These are phyloP conservation scores for Eulemur albifrons DNA, from an alignment of 2,797 vertebrate species.

Conservation along the genomic window DNA sequence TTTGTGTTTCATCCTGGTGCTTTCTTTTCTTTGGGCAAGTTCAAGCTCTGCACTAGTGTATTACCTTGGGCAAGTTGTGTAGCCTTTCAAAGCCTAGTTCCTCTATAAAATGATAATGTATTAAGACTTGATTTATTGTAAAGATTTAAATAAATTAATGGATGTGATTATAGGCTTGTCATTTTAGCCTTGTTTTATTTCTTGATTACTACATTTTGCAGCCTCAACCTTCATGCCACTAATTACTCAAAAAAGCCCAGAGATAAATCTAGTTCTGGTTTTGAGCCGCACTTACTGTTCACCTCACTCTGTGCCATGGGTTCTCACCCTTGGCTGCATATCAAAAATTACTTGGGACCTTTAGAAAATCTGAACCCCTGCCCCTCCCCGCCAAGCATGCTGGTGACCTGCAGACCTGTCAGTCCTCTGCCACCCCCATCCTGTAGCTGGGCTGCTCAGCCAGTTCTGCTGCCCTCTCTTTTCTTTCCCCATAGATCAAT, in stretches of 20 bases:
- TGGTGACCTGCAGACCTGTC: too few species aligned
- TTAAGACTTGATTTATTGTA: neutral
- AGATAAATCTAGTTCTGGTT: neutral
- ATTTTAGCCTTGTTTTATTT: neutral
- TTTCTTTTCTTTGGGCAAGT: neutral
- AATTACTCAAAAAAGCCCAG: neutral
- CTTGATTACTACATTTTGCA: neutral
- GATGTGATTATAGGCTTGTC: neutral
- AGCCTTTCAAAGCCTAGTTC: neutral
- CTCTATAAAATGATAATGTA: neutral
- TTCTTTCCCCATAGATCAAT: rapidly evolving
- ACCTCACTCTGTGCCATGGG: too few species aligned
- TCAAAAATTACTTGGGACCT: neutral
- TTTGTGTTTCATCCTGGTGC: neutral
- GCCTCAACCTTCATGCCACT: neutral
- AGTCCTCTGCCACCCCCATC: neutral
- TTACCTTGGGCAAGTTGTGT: neutral
- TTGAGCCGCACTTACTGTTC: neutral
- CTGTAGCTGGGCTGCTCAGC: neutral
- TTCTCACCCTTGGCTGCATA: neutral
- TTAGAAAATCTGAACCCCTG: neutral
- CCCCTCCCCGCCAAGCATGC: neutral
- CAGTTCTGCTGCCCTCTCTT: neutral
- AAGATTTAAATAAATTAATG: neutral
- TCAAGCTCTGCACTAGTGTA: neutral